Evolutionary conservation across 2,888 invertebrate species (phyloP), one percentile per base, ranked within the genome.

Genomic region (Lasioglossum vierecki): DNA sequence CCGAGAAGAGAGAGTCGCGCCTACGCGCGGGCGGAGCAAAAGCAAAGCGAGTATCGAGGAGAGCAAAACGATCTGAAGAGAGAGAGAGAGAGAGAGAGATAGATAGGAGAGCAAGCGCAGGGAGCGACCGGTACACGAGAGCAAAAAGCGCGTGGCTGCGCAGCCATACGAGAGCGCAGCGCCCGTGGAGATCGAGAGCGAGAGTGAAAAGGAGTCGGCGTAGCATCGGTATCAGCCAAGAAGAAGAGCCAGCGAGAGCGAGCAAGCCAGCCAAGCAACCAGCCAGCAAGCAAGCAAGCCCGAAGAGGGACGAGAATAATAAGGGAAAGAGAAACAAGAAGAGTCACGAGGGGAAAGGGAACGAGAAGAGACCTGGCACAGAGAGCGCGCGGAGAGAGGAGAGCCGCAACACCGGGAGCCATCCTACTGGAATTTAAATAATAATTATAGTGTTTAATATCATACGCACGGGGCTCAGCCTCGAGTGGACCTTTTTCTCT

Each of bases 341-440:
- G 68, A 81, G 78, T 81, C 80, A 79, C 82, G 80, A 76, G 79
- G 77, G 75, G 70, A 66, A 41, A 46, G 41, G 39, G 68, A 22
- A 22, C 15, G 76, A 53, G 22, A 53, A 79, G 78, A 76, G 72
- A 57, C 75, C 41, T 8, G 71, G 41, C 57, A n/a, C 72, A 83
- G 63, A 80, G 80, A 80, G 80, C 18, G 86, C 18, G 86, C 80
- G 26, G 60, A 60, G 60, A 75, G 88, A 86, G 89, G 83, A 88
- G 89, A 87, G 91, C 90, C 91, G 92, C 94, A 95, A 94, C 93
- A 94, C 94, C 94, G 93, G 94, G 93, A 94, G 95, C 94, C 93
- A 93, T 94, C 94, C 93, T 93, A 93, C 94, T 94, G 94, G 94
- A 95, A 94, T 95, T 94, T 95, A 94, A 95, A 95, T 95, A 94